Percentiles rank a stretch among this genome's conserved stretches.
These are phyloP conservation scores for Myotis vivesi DNA, from an alignment of 2,797 vertebrate species.

Conservation along the genomic window DNA sequence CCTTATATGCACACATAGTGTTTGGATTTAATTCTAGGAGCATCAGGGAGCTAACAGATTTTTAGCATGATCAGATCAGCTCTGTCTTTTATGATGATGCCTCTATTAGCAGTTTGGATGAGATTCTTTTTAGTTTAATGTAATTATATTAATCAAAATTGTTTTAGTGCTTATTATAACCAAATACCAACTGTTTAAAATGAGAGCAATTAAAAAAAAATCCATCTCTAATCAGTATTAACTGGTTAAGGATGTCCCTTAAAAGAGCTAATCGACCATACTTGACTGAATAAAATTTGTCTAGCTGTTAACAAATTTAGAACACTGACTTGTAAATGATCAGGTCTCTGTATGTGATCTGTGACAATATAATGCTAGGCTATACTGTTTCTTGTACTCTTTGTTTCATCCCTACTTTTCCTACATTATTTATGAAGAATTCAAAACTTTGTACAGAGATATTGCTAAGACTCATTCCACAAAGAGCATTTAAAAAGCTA, in stretches of 20 bases:
- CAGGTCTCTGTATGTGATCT: background rate
- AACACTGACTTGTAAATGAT: background rate
- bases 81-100: background rate
- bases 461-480: background rate
- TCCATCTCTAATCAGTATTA: background rate
- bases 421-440: background rate
- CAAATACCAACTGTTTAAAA: slow-evolving; percentile 24
- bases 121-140: background rate
- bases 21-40: background rate
- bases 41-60: background rate
- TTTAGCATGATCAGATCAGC: background rate
- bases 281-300: background rate
- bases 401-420: background rate
- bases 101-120: background rate
- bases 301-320: background rate
- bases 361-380: background rate
- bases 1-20: background rate
- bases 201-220: background rate
- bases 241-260: background rate
- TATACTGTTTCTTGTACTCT: background rate
- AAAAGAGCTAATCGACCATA: background rate
- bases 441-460: slow-evolving; percentile 1
- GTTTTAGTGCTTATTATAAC: background rate
- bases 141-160: background rate
- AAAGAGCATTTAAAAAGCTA: background rate